Percentiles rank a stretch among this genome's conserved stretches.
phyloP scores from a whole-genome alignment of 2,888 invertebrate genomes.

The Hydroisotoma schaefferi region DNA sequence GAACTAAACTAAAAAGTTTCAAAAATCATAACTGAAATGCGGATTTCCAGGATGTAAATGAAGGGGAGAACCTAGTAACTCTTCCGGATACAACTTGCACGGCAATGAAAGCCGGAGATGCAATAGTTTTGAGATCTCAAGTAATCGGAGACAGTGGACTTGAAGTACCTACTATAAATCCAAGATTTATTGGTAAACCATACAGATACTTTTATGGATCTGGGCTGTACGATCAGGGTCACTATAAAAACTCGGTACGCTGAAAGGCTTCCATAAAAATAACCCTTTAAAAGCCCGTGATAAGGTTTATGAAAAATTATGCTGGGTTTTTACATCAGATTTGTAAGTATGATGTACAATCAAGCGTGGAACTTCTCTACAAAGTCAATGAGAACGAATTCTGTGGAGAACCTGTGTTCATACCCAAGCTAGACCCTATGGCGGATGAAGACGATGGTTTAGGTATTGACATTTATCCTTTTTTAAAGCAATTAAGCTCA shows the following conservation, averaged over 20 bases:
- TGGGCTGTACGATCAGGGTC: slow-evolving; percentile 50
- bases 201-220: slow-evolving; percentile 57
- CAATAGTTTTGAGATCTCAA: slow-evolving; percentile 48
- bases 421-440: slow-evolving; percentile 52
- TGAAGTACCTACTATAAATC: slow-evolving; percentile 57
- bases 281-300: no score
- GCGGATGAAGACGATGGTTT: slow-evolving; percentile 55
- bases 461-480: no score
- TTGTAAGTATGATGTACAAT: slow-evolving; percentile 53
- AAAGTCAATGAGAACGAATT: slow-evolving; percentile 51
- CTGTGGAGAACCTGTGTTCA: slow-evolving; percentile 55
- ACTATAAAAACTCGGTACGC: slow-evolving; percentile 50
- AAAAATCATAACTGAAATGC: no score
- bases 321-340: no score
- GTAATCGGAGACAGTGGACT: slow-evolving; percentile 50
- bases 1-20: no score
- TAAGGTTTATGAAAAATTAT: no score
- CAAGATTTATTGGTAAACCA: slow-evolving; percentile 50
- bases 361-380: slow-evolving; percentile 50
- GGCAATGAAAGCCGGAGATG: slow-evolving; percentile 51
- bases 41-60: slow-evolving; percentile 45
- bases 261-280: neutral
- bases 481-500: no score
- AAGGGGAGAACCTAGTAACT: slow-evolving; percentile 52
- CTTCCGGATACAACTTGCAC: slow-evolving; percentile 51